phyloP scores from a whole-genome alignment of 1,140 invertebrate species.

The Drosophila pseudoobscura region DNA sequence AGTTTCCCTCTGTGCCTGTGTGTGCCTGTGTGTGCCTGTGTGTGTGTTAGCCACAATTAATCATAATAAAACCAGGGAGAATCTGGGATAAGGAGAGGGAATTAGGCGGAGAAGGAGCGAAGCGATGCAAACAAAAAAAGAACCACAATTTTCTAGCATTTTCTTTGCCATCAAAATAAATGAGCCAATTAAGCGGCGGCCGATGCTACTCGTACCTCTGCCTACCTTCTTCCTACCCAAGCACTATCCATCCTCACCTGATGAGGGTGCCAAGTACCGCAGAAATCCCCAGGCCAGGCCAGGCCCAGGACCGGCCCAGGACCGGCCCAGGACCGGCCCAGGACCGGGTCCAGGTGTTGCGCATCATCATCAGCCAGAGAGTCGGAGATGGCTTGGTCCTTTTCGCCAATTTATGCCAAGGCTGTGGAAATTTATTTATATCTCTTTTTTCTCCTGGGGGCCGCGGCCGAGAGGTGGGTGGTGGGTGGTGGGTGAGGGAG shows the following conservation, averaged over 20 bases:
- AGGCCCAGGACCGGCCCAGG: neutral
- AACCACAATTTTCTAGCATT: constrained; percentile 70
- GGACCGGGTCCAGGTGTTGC: constrained; percentile 58
- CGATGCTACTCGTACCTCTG: constrained; percentile 11
- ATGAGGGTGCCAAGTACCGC: constrained; percentile 44
- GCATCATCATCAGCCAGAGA: constrained; percentile 52
- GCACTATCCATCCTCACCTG: constrained; percentile 44
- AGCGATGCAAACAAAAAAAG: constrained; percentile 23
- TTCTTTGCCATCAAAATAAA: constrained; percentile 80
- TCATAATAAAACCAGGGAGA: constrained; percentile 72
- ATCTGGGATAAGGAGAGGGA: constrained; percentile 19
- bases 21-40: constrained; percentile 30
- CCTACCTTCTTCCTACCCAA: neutral
- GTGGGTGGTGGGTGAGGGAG: too few species aligned
- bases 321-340: neutral
- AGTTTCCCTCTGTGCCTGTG: constrained; percentile 15
- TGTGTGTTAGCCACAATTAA: constrained; percentile 65
- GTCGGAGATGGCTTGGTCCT: constrained; percentile 3
- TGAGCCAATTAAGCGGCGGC: constrained; percentile 74
- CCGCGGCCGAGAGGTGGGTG: neutral
- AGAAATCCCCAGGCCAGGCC: constrained; percentile 28
- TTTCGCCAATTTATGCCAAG: constrained; percentile 46
- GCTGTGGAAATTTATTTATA: constrained; percentile 65
- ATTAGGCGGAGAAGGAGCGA: constrained; percentile 19
- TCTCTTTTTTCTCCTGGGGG: constrained; percentile 5